phyloP scores from a whole-genome alignment of 2,888 invertebrate species.

The Nezara viridula region DNA sequence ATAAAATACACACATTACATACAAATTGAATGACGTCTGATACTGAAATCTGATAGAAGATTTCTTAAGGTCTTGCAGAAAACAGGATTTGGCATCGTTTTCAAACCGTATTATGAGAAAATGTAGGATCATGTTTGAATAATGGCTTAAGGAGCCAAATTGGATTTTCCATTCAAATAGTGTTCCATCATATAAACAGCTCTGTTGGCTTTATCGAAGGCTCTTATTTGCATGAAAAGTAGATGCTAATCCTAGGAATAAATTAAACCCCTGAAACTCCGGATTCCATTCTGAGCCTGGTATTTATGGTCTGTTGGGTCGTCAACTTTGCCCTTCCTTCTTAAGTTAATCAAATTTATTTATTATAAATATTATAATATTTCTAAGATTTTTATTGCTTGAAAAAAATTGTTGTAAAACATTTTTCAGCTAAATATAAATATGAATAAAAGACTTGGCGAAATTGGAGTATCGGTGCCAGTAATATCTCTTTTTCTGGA shows the following conservation, averaged over 20 bases:
- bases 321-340: neutral
- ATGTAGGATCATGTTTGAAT: neutral
- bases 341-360: neutral
- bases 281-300: neutral
- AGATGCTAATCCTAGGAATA: slow-evolving; percentile 36
- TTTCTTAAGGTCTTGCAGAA: neutral
- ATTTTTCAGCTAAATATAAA: too few relatives aligned
- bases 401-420: too few relatives aligned
- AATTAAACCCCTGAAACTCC: neutral
- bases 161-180: slow-evolving; percentile 24
- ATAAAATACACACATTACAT: too few relatives aligned
- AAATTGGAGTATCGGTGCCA: too few relatives aligned
- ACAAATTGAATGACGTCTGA: too few relatives aligned
- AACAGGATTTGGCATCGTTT: neutral
- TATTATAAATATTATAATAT: too few relatives aligned
- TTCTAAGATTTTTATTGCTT: too few relatives aligned
- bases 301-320: neutral
- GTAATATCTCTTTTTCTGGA: too few relatives aligned
- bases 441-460: too few relatives aligned
- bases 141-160: slow-evolving; percentile 34
- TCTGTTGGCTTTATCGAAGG: slow-evolving; percentile 41
- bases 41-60: neutral
- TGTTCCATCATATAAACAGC: slow-evolving; percentile 21
- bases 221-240: slow-evolving; percentile 36
- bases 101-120: neutral